Conservation (phyloP, 2,797 vertebrate genomes). For the Stomatorhinus walkeri region DNA sequence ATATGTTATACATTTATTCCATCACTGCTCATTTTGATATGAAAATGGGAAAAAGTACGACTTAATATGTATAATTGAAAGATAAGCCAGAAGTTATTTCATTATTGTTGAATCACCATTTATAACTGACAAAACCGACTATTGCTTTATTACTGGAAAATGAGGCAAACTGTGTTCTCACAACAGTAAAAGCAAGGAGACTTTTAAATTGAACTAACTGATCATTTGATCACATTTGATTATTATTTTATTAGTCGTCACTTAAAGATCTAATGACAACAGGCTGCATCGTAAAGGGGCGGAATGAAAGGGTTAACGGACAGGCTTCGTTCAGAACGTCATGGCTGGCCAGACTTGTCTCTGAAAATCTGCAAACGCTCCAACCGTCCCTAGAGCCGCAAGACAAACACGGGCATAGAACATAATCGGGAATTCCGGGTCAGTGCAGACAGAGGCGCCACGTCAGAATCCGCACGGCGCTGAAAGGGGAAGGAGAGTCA, state of each 20-base stretch:
- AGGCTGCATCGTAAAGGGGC: neutral
- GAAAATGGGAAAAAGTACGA: neutral
- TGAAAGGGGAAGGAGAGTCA: neutral
- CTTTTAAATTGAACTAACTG: neutral
- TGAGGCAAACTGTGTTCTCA: neutral
- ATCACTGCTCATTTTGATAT: neutral
- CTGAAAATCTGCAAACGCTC: slow-evolving; percentile 10
- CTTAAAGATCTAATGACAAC: neutral
- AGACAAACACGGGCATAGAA: slow-evolving; percentile 9
- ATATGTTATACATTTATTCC: neutral
- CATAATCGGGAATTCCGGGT: neutral
- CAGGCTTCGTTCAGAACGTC: neutral
- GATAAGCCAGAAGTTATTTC: neutral
- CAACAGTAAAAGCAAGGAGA: neutral
- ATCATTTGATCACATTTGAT: neutral
- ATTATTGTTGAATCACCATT: slow-evolving; percentile 1
- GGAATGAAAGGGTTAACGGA: neutral
- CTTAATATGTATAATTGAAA: slow-evolving; percentile 7
- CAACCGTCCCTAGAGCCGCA: neutral
- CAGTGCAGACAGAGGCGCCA: neutral
- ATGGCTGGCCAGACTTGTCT: neutral
- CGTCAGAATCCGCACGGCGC: neutral
- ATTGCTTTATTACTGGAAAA: neutral
- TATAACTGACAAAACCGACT: neutral
- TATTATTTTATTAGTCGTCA: neutral